phyloP scores from a whole-genome alignment of 2,113 vertebrate species.

The Tenebrosternarchus preto region DNA sequence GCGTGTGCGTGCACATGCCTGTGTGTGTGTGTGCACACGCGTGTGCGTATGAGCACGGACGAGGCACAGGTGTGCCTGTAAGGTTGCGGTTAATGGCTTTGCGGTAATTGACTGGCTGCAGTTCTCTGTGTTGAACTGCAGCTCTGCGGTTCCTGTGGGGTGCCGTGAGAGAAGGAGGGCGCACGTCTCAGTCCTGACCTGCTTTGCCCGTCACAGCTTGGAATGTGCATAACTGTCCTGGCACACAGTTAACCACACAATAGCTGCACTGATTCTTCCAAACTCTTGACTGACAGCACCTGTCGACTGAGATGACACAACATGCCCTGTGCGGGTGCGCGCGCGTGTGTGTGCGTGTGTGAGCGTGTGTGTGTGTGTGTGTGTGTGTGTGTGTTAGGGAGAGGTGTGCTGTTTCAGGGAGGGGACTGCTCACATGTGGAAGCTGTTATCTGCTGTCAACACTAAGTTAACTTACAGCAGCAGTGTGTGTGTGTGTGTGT shows the following conservation, averaged over 20 bases:
- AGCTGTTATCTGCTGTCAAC: slow-evolving; percentile 51
- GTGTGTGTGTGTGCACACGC: no score
- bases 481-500: slow-evolving; percentile 17
- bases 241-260: slow-evolving; percentile 47
- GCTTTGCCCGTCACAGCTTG: slow-evolving; percentile 29
- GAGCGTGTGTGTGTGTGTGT: slow-evolving; percentile 35
- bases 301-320: slow-evolving; percentile 50
- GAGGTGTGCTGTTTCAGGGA: slow-evolving; percentile 21
- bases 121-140: neutral
- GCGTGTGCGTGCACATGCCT: no score
- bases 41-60: no score
- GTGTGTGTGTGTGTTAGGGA: slow-evolving; percentile 25
- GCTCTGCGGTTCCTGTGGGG: neutral
- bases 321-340: slow-evolving; percentile 33
- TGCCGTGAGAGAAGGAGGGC: neutral
- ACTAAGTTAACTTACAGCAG: slow-evolving; percentile 43
- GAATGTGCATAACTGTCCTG: slow-evolving; percentile 26
- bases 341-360: no score
- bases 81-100: neutral
- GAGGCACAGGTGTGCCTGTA: no score
- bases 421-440: slow-evolving; percentile 42
- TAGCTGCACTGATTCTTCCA: slow-evolving; percentile 40
- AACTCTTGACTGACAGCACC: slow-evolving; percentile 47
- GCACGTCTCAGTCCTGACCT: neutral
- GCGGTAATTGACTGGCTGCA: neutral